Percentiles rank a stretch among this genome's conserved stretches.
Evolutionary conservation across 1,140 invertebrate genomes (phyloP).

Genomic region (Ganaspis sp.): DNA sequence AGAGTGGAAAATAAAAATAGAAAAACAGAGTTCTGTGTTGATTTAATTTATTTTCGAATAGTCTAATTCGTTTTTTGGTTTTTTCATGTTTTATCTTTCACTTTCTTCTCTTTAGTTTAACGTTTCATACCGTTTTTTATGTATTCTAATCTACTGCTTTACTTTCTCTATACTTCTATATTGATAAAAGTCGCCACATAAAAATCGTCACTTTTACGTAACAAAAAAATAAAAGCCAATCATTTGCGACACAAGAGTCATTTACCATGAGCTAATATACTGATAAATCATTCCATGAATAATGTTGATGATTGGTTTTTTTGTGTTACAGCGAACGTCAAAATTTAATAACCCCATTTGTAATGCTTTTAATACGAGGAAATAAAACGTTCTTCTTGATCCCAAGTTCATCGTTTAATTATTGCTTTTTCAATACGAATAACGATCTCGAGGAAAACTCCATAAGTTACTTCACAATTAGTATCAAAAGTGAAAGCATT

Average conservation of each 20-base stretch:
- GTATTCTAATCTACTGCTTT: too few relatives aligned
- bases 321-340: not conserved
- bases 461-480: not conserved
- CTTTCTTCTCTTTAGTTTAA: too few relatives aligned
- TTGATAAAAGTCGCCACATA: too few relatives aligned
- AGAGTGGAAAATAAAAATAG: too few relatives aligned
- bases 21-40: too few relatives aligned
- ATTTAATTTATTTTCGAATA: too few relatives aligned
- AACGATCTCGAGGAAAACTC: constrained; percentile 22
- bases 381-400: constrained; percentile 25
- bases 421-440: constrained; percentile 21
- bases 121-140: too few relatives aligned
- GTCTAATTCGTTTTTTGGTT: too few relatives aligned
- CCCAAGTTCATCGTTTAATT: constrained; percentile 45
- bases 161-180: too few relatives aligned
- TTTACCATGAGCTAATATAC: not conserved
- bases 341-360: constrained; percentile 22
- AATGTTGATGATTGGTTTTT: constrained; percentile 28
- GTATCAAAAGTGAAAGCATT: not conserved
- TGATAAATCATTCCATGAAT: not conserved
- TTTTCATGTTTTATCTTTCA: too few relatives aligned
- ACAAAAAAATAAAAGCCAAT: not conserved
- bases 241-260: not conserved
- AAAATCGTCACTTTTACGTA: not conserved
- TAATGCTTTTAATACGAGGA: not conserved